phyloP scores from a whole-genome alignment of 2,888 invertebrate genomes.

The Andrena fulva region DNA sequence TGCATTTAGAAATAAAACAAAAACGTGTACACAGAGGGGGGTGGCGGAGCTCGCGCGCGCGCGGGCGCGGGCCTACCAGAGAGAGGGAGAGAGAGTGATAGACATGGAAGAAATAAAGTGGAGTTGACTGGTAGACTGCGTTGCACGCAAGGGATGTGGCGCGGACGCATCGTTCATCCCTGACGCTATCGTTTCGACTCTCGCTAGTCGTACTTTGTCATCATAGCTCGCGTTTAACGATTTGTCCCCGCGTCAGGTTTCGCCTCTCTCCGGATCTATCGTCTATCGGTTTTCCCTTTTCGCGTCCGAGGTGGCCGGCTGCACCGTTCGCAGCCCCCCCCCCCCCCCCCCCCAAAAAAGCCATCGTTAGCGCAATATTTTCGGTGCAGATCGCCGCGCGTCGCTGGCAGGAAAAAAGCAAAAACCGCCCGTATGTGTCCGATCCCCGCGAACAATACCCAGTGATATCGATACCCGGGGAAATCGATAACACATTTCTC shows the following conservation, averaged over 20 bases:
- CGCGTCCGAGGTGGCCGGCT: conserved; percentile 8
- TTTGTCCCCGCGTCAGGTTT: conserved; percentile 52
- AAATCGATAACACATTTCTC: conserved; percentile 71
- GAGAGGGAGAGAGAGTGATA: background rate
- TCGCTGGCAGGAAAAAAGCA: conserved; percentile 48
- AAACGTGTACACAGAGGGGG: conserved; percentile 5
- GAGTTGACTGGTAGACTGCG: conserved; percentile 28
- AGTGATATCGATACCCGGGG: conserved; percentile 66
- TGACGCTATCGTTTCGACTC: conserved; percentile 63
- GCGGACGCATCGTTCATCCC: conserved; percentile 63
- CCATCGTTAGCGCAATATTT: conserved; percentile 73
- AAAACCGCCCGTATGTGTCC: conserved; percentile 34
- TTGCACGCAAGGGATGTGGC: conserved; percentile 56
- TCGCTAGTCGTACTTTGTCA: conserved; percentile 74
- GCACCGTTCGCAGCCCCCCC: background rate
- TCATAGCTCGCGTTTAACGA: conserved; percentile 69
- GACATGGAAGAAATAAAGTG: background rate
- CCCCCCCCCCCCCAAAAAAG: conserved; percentile 43
- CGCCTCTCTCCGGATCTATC: conserved; percentile 37
- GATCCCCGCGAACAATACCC: conserved; percentile 59
- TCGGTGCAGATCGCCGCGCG: conserved; percentile 53
- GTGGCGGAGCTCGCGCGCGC: background rate
- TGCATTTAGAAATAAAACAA: conserved; percentile 54
- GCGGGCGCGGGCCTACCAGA: background rate
- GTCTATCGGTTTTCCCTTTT: conserved; percentile 40